Percentiles rank a stretch among this genome's conserved stretches.
Conservation (phyloP, 2,797 vertebrate species). For the Spatula clypeata region DNA sequence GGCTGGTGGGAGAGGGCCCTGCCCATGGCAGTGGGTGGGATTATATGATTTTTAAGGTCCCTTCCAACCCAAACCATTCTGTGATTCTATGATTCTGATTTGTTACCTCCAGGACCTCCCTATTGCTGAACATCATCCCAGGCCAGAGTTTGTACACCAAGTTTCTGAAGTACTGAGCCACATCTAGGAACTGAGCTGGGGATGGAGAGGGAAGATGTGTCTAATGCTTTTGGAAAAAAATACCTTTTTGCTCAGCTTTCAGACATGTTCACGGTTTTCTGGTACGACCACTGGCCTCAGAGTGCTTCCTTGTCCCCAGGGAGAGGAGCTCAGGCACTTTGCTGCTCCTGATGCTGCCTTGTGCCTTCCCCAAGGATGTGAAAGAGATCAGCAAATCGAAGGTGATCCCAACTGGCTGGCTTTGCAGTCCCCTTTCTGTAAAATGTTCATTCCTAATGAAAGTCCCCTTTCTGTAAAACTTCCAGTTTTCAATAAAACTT, state of each 20-base stretch:
- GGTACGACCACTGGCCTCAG: neutral
- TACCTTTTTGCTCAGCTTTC: fast-evolving
- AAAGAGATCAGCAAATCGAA: neutral
- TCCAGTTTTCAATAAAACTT: neutral
- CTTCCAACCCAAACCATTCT: neutral
- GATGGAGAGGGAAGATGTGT: fast-evolving
- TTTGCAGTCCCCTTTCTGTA: neutral
- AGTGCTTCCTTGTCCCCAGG: neutral
- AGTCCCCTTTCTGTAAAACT: neutral
- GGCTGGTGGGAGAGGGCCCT: neutral
- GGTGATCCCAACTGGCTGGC: neutral
- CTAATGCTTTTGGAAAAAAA: neutral
- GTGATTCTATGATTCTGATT: neutral
- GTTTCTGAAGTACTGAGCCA: neutral
- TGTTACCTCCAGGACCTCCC: neutral
- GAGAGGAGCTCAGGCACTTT: neutral
- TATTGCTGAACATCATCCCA: neutral
- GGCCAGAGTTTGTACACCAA: neutral
- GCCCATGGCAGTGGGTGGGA: neutral
- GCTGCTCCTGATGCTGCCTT: neutral
- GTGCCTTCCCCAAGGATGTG: neutral
- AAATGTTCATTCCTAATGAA: neutral
- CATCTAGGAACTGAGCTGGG: fast-evolving
- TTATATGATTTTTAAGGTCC: neutral
- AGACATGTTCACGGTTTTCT: neutral